These are phyloP conservation scores for Myocastor coypus DNA, from an alignment of 2,113 vertebrate genomes.

Conservation along the genomic window DNA sequence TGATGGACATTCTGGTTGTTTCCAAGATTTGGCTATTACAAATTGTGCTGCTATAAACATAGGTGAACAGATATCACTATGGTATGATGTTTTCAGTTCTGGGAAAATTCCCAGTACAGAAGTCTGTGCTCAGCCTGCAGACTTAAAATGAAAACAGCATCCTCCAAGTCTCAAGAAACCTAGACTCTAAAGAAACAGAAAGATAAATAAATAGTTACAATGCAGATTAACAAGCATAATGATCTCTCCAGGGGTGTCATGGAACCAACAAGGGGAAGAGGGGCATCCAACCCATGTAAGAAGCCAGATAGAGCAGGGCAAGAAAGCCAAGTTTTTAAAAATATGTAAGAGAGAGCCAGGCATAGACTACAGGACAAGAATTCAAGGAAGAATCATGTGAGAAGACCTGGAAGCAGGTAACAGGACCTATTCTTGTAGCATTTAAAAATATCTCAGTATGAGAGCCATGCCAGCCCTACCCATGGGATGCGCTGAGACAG, in stretches of 20 bases:
- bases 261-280: not conserved
- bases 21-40: too few relatives aligned
- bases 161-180: not conserved
- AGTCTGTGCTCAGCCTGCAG: not conserved
- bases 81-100: too few relatives aligned
- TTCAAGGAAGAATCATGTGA: not conserved
- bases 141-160: constrained; percentile 22
- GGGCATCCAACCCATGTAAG: not conserved
- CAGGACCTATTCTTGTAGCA: not conserved
- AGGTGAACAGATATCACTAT: too few relatives aligned
- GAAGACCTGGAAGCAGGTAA: not conserved
- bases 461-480: too few relatives aligned
- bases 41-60: too few relatives aligned
- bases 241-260: not conserved
- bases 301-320: not conserved
- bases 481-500: too few relatives aligned
- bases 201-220: not conserved
- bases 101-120: too few relatives aligned
- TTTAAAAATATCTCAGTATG: too few relatives aligned
- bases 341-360: not conserved
- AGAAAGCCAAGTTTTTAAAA: not conserved
- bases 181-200: not conserved
- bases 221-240: not conserved
- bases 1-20: too few relatives aligned
- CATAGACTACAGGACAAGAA: not conserved